These are phyloP conservation scores for Halcyon chelicuti DNA, from an alignment of 2,797 vertebrate species.

Conservation along the genomic window DNA sequence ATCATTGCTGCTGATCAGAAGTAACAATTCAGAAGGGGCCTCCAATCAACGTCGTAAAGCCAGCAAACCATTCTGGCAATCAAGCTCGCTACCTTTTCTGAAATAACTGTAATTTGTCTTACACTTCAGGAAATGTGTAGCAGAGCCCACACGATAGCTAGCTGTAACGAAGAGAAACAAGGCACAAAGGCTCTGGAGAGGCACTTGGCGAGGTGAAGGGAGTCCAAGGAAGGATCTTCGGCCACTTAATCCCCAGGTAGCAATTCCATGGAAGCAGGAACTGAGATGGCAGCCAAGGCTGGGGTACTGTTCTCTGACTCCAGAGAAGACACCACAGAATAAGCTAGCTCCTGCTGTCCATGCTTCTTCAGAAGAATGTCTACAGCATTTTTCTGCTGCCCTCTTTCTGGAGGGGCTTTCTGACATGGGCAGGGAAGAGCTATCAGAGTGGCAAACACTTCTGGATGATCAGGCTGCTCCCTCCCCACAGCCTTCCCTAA, in stretches of 20 bases:
- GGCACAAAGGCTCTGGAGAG: neutral
- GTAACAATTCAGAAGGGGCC: neutral
- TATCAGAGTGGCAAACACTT: neutral
- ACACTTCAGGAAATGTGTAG: neutral
- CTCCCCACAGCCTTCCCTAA: neutral
- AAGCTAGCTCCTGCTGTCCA: neutral
- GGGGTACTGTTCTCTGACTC: neutral
- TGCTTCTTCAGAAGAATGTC: rapidly evolving
- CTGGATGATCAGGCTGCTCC: neutral
- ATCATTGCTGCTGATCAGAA: neutral
- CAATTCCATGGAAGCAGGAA: neutral
- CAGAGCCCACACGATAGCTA: neutral
- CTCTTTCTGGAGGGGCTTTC: neutral
- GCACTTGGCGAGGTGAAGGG: neutral
- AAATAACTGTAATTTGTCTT: neutral
- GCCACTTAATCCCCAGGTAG: neutral
- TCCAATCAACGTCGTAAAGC: neutral
- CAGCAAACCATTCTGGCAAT: neutral
- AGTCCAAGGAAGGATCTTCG: neutral
- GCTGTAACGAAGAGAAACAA: neutral
- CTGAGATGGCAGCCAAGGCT: rapidly evolving
- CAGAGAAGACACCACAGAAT: neutral
- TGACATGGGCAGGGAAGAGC: neutral
- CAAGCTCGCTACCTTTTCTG: neutral
- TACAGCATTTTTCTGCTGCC: neutral